These are phyloP conservation scores for Prosapia bicincta DNA, from an alignment of 2,888 invertebrate genomes.

Conservation along the genomic window DNA sequence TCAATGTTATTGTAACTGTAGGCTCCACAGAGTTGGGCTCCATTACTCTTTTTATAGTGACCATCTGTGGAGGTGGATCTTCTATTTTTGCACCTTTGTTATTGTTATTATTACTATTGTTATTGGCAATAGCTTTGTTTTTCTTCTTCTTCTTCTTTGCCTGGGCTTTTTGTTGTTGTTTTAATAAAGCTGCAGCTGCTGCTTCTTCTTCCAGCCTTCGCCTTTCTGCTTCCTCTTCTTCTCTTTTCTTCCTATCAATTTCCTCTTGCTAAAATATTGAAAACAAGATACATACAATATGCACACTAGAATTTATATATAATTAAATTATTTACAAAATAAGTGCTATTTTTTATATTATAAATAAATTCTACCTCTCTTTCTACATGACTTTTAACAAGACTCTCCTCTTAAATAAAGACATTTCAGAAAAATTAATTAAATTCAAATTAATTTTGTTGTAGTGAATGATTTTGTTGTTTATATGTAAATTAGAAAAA, in stretches of 20 bases:
- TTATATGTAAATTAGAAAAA: no score
- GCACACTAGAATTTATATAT: no score
- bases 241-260: constrained; percentile 44
- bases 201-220: constrained; percentile 46
- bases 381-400: no score
- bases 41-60: constrained; percentile 68
- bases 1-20: constrained; percentile 71
- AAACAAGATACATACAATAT: no score
- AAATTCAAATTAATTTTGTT: no score
- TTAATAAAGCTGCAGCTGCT: constrained; percentile 39
- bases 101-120: constrained; percentile 4
- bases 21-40: constrained; percentile 63
- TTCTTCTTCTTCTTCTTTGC: constrained; percentile 34
- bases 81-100: constrained; percentile 10
- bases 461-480: no score
- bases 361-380: no score
- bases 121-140: neutral
- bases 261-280: constrained; percentile 46
- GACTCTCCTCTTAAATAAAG: no score
- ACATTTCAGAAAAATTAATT: no score
- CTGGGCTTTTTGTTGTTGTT: constrained; percentile 23
- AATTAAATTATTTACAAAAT: no score
- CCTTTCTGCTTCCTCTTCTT: constrained; percentile 47
- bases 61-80: constrained; percentile 49
- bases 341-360: no score